Percentiles rank a stretch among this genome's conserved stretches.
Conservation (phyloP, 2,888 invertebrate species). For the Pomacea canaliculata region DNA sequence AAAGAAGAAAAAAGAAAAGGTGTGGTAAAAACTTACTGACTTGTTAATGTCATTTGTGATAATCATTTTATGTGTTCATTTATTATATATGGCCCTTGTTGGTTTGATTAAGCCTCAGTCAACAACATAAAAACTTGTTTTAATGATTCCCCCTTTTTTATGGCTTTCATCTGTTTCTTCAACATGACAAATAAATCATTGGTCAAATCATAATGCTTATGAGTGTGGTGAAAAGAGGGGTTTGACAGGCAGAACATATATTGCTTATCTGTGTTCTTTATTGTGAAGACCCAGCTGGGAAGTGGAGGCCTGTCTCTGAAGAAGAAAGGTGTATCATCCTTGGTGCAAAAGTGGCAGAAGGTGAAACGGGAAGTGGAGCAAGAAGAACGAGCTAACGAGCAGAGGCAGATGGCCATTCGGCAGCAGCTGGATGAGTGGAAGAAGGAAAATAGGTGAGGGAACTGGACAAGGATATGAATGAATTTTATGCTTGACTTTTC, state of each 20-base stretch:
- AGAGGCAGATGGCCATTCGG: slow-evolving; percentile 54
- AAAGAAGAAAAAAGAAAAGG: slow-evolving; percentile 35
- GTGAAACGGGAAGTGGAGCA: slow-evolving; percentile 74
- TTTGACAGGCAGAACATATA: too few relatives aligned
- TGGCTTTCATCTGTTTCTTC: too few relatives aligned
- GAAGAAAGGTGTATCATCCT: slow-evolving; percentile 78
- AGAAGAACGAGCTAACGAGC: slow-evolving; percentile 54
- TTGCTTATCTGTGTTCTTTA: background rate
- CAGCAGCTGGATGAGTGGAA: slow-evolving; percentile 52
- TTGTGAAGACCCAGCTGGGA: slow-evolving; percentile 35
- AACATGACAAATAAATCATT: too few relatives aligned
- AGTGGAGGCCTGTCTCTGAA: slow-evolving; percentile 75
- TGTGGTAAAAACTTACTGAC: background rate
- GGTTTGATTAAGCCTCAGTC: too few relatives aligned
- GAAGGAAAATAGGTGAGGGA: slow-evolving; percentile 20
- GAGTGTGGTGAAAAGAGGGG: too few relatives aligned
- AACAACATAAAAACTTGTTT: too few relatives aligned
- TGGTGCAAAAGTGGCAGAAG: slow-evolving; percentile 82
- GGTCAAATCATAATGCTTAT: too few relatives aligned
- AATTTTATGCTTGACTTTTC: background rate
- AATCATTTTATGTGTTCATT: background rate
- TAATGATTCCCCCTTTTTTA: too few relatives aligned
- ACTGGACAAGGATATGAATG: too few relatives aligned
- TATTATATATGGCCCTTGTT: too few relatives aligned
- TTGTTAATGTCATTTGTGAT: background rate